These are phyloP conservation scores for Fulmarus glacialis DNA, from an alignment of 2,113 vertebrate species.

Conservation along the genomic window DNA sequence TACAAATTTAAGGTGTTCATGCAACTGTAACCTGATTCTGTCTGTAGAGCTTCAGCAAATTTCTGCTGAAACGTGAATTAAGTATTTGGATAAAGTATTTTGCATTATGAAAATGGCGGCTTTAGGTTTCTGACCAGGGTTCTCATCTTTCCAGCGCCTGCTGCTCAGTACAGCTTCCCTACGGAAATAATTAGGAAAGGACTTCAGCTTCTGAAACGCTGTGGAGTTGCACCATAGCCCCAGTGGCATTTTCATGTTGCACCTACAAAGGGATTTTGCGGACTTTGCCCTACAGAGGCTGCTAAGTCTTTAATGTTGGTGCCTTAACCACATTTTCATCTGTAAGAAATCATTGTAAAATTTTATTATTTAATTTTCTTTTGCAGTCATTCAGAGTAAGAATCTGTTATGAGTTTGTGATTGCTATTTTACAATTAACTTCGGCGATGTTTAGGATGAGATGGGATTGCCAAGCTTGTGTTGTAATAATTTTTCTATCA, in stretches of 20 bases:
- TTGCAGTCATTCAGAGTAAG: not conserved
- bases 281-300: not conserved
- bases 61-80: not conserved
- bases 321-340: not conserved
- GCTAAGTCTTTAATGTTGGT: not conserved
- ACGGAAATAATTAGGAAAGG: not conserved
- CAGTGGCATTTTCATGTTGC: not conserved
- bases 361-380: not conserved
- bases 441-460: not conserved
- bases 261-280: not conserved
- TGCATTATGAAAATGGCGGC: not conserved
- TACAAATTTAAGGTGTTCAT: not conserved
- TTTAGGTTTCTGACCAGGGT: not conserved
- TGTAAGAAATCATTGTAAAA: not conserved
- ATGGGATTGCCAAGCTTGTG: not conserved
- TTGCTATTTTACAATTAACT: not conserved
- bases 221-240: not conserved
- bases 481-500: not conserved
- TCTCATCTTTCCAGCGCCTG: not conserved
- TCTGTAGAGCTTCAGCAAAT: not conserved
- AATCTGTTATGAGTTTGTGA: not conserved
- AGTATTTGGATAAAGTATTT: not conserved
- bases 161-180: not conserved
- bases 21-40: not conserved
- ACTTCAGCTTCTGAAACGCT: not conserved